Conservation (phyloP, 2,797 vertebrate species). For the Benthosema pterotum region DNA sequence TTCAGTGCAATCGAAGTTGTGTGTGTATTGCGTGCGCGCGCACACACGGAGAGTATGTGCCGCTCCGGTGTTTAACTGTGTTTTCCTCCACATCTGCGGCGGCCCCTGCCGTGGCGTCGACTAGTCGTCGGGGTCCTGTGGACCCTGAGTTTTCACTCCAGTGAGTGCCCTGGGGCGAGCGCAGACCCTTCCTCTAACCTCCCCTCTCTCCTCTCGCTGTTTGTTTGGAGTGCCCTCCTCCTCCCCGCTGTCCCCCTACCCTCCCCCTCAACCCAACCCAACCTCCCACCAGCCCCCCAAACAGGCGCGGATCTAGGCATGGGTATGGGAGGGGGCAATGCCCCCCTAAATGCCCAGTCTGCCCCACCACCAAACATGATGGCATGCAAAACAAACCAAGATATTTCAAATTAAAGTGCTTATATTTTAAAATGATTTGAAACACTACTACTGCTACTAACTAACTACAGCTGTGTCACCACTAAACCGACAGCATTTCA, state of each 20-base stretch:
- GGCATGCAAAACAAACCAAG: too few species aligned
- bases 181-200: conserved; percentile 20
- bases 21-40: conserved; percentile 8
- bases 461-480: too few species aligned
- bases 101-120: conserved; percentile 42
- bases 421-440: too few species aligned
- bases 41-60: conserved; percentile 4
- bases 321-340: too few species aligned
- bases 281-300: conserved; percentile 26
- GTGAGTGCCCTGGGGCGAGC: conserved; percentile 4
- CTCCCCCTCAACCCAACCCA: conserved; percentile 26
- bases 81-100: conserved; percentile 20
- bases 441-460: too few species aligned
- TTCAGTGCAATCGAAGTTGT: not conserved
- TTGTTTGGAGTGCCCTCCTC: conserved; percentile 55
- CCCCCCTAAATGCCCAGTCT: too few species aligned
- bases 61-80: conserved; percentile 1
- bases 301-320: too few species aligned
- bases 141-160: conserved; percentile 13
- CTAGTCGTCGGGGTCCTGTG: too few species aligned
- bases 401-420: too few species aligned
- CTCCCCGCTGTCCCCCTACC: conserved; percentile 23
- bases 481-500: too few species aligned
- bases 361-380: too few species aligned
- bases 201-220: conserved; percentile 41